Conservation (phyloP, 2,113 vertebrate species). For the Cynoglossus semilaevis region DNA sequence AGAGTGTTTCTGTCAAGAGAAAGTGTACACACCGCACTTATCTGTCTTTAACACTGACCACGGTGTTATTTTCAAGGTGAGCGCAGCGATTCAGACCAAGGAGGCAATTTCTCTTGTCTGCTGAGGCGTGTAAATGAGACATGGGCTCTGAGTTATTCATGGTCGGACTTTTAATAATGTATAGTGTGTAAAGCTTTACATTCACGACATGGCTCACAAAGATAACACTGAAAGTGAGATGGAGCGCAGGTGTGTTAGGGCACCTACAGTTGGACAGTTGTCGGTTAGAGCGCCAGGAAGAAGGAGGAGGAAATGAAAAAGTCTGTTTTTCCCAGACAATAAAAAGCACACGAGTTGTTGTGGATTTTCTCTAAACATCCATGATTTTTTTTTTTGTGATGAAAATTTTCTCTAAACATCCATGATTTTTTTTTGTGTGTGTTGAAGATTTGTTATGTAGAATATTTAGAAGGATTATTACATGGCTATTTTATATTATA, state of each 20-base stretch:
- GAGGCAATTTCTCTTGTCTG: conserved; percentile 12
- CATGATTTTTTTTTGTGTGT: too few species aligned
- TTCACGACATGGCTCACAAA: conserved; percentile 31
- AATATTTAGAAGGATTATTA: too few species aligned
- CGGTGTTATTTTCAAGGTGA: conserved; percentile 17
- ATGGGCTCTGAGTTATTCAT: conserved; percentile 39
- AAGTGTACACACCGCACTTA: not conserved
- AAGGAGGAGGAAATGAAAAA: too few species aligned
- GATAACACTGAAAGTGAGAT: not conserved
- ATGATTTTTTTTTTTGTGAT: too few species aligned
- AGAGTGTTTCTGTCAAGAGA: not conserved
- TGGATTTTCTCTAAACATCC: too few species aligned
- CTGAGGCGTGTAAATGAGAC: conserved; percentile 24
- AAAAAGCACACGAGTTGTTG: too few species aligned
- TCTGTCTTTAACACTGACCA: not conserved
- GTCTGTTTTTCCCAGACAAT: too few species aligned
- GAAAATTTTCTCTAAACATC: too few species aligned
- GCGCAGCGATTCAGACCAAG: conserved; percentile 1
- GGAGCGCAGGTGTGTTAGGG: not conserved
- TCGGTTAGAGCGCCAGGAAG: conserved; percentile 3
- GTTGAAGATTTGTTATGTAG: too few species aligned
- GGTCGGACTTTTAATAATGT: conserved; percentile 43
- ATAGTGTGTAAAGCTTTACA: conserved; percentile 33
- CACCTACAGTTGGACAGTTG: not conserved
- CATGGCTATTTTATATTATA: too few species aligned